A percentile compares a stretch with the other conserved stretches of the same genome.
phyloP scores from a whole-genome alignment of 2,797 vertebrate species.

The Hafferia zeledoni region DNA sequence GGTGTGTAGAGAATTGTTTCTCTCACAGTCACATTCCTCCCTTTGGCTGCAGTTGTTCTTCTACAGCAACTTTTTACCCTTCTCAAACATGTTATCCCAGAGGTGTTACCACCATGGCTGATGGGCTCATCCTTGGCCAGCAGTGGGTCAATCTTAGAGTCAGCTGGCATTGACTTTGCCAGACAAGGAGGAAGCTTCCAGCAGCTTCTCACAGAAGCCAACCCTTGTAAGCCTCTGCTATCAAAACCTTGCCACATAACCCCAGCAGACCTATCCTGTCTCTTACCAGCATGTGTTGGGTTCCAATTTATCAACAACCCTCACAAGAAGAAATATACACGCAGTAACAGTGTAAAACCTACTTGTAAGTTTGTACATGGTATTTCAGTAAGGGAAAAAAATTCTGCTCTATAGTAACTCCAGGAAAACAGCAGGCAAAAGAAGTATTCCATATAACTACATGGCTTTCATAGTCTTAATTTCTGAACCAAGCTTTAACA shows the following conservation, averaged over 20 bases:
- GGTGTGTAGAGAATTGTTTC: background rate
- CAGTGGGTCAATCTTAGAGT: accelerated
- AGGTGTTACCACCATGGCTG: accelerated
- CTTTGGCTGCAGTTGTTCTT: background rate
- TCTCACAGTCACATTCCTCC: background rate
- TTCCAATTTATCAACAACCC: background rate
- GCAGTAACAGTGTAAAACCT: background rate
- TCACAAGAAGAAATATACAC: background rate
- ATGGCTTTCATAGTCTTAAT: background rate
- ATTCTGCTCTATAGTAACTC: background rate
- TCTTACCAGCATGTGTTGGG: background rate
- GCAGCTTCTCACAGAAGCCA: background rate
- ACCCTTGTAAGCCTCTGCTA: accelerated
- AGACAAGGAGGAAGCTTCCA: background rate
- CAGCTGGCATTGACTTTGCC: accelerated
- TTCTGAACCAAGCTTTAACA: background rate
- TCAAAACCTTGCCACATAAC: background rate
- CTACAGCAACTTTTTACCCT: background rate
- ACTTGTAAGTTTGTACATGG: background rate
- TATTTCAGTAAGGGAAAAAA: background rate
- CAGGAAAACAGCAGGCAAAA: background rate
- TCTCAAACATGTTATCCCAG: background rate
- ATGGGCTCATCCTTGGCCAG: background rate
- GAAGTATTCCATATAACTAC: background rate
- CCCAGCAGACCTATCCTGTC: background rate